Evolutionary conservation across 2,888 invertebrate species (phyloP), one percentile per base, ranked within the genome.

Genomic region (Lepidonotus clava): DNA sequence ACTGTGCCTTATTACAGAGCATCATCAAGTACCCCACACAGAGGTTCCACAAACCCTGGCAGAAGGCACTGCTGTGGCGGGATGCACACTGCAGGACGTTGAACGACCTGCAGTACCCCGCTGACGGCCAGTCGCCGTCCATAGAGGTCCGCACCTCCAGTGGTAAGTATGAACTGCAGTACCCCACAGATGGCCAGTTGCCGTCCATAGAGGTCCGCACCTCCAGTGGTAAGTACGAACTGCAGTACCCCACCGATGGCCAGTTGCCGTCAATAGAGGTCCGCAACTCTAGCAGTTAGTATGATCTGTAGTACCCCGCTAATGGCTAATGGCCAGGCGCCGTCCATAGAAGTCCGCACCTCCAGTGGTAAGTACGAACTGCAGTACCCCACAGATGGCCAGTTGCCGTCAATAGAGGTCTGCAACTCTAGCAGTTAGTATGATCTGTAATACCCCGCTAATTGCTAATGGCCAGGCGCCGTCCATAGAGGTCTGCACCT

Each of bases 21-120:
- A 86, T 89, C 77, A 28, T 77, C 46, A 89, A 88, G 11, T 87
- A 88, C 41, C 83, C 87, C 1, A 87, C 86, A 71, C 86, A 86
- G 28, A 87, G 87, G 87, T 61, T 71, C 76, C 71, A 87, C 28
- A 56, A 86, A 24, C 89, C 89, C n/a, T 89, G 89, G 89, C 85
- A 76, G 56, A 61, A 84, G 53, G 86, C 86, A 41, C 84, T 34
- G 84, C 66, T 89, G 66, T 77, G 87, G 71, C 40, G 85, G 61
- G 87, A 87, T 11, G 88, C 88, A 38, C 89, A 89, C 80, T 89
- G 89, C 77, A 87, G 89, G 34, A 38, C 85, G 5, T 51, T 76
- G 38, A 40, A 51, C 28, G 53, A 80, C 86, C 77, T 80, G 40
- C 76, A n/a, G 71, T 71, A 61, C 36, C 28, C 21, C 14, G n/a